These are phyloP conservation scores for Saiga tatarica DNA, from an alignment of 2,113 vertebrate genomes.

Conservation along the genomic window DNA sequence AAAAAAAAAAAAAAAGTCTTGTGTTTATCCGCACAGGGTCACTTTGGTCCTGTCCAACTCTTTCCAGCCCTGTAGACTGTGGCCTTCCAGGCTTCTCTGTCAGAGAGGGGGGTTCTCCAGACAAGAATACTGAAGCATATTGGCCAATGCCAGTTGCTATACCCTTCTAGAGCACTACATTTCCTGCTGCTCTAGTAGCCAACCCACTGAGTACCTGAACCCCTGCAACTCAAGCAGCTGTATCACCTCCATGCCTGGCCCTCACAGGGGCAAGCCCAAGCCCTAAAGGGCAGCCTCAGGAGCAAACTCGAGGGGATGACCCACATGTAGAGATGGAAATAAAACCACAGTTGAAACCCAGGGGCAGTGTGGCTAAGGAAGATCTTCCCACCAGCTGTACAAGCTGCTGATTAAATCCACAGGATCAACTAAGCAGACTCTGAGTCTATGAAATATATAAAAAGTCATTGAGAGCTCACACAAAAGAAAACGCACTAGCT, in stretches of 20 bases:
- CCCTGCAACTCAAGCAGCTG: neutral
- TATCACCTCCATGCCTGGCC: neutral
- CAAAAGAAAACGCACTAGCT: neutral
- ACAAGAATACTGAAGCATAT: neutral
- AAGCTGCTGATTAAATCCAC: neutral
- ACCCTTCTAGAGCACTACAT: neutral
- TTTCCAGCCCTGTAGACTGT: neutral
- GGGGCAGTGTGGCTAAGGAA: neutral
- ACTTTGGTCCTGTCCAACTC: neutral
- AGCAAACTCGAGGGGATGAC: neutral
- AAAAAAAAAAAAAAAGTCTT: neutral
- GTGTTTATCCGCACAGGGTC: accelerated
- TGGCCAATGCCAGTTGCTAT: neutral
- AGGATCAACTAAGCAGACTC: neutral
- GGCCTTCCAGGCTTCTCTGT: neutral
- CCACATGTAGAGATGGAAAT: neutral
- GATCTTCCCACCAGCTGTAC: neutral
- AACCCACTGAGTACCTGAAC: neutral
- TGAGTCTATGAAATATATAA: neutral
- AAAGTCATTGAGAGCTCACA: neutral
- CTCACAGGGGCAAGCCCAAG: neutral
- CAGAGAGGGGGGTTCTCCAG: neutral
- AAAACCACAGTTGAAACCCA: neutral
- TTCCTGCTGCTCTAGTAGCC: neutral
- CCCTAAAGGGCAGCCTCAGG: neutral